phyloP scores from a whole-genome alignment of 2,113 vertebrate species.

The Potamarius usumacintae region DNA sequence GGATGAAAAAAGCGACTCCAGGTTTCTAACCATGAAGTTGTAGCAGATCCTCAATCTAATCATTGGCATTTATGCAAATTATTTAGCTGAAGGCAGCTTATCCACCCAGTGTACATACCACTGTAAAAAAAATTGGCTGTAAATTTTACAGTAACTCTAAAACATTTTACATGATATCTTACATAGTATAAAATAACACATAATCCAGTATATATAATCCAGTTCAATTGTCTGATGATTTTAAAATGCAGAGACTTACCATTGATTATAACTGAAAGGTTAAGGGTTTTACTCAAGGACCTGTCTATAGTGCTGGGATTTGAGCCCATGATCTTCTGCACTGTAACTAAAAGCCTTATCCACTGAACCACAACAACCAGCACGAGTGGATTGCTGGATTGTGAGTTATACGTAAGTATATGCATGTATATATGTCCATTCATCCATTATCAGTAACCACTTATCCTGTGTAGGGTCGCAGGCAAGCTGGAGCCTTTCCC shows the following conservation, averaged over 20 bases:
- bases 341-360: not conserved
- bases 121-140: not conserved
- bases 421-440: not conserved
- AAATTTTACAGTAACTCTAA: not conserved
- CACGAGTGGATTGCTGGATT: not conserved
- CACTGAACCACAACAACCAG: not conserved
- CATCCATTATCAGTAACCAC: too few species aligned
- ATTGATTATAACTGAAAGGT: not conserved
- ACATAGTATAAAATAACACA: not conserved
- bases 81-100: not conserved
- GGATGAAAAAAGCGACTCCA: not conserved
- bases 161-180: not conserved
- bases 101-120: not conserved
- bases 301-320: not conserved
- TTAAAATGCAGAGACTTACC: not conserved
- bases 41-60: not conserved
- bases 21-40: not conserved
- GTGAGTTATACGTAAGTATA: not conserved
- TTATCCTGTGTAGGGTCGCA: too few species aligned
- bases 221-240: too few species aligned
- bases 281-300: not conserved
- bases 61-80: not conserved
- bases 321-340: not conserved
- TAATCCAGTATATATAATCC: not conserved
- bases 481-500: too few species aligned